Percentiles rank a stretch among this genome's conserved stretches.
phyloP scores from a whole-genome alignment of 2,797 vertebrate species.

The Dicrostonyx torquatus region DNA sequence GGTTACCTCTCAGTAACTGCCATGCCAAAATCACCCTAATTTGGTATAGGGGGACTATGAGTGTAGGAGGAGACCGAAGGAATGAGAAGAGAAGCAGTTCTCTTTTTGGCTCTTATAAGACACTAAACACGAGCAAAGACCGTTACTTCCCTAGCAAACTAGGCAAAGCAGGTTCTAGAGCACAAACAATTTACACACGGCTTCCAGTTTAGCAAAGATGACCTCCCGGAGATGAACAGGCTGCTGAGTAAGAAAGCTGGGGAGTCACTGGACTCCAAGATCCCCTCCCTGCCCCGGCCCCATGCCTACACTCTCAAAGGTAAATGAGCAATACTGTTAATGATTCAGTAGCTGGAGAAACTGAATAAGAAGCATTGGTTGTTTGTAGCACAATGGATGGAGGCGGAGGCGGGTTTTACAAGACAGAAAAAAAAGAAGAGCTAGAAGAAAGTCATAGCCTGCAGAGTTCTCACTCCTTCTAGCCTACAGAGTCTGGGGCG shows the following conservation, averaged over 20 bases:
- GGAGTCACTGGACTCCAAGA: neutral
- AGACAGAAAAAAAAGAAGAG: neutral
- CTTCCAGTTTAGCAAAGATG: neutral
- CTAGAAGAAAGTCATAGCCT: neutral
- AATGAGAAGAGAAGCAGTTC: neutral
- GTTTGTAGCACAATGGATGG: neutral
- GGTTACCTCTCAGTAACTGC: neutral
- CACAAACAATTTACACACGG: neutral
- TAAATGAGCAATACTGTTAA: neutral
- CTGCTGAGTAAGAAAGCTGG: neutral
- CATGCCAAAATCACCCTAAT: constrained; percentile 40
- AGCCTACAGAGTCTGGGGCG: neutral
- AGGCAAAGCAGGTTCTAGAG: neutral
- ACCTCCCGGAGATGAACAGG: neutral
- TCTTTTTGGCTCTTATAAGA: neutral
- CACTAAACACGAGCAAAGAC: neutral
- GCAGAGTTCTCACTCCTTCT: neutral
- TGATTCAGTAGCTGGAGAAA: neutral
- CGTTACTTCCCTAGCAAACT: neutral
- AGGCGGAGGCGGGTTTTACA: neutral
- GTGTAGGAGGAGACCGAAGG: neutral
- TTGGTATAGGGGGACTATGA: neutral
- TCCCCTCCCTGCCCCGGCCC: neutral
- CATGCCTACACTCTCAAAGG: neutral
- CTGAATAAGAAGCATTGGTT: neutral